A percentile compares a stretch with the other conserved stretches of the same genome.
Conservation (phyloP, 2,888 invertebrate genomes). For the Gymnoscelis rufifasciata region DNA sequence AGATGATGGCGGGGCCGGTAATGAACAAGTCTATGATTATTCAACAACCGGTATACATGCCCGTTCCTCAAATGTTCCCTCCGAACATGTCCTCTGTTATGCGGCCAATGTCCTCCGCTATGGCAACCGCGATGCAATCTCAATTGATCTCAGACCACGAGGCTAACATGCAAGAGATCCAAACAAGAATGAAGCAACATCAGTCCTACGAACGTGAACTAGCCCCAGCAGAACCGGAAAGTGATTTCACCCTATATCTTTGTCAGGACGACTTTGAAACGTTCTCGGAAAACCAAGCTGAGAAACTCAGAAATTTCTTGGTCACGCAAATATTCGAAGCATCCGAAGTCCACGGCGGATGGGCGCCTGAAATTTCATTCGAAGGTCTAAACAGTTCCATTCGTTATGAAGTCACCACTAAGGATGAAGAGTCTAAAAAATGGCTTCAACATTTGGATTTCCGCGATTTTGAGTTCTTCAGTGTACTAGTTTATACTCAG, state of each 20-base stretch:
- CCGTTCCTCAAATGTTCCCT: slow-evolving; percentile 3
- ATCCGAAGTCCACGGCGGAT: slow-evolving; percentile 39
- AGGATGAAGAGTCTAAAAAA: slow-evolving; percentile 48
- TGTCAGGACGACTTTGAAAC: slow-evolving; percentile 63
- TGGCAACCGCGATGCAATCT: slow-evolving; percentile 1
- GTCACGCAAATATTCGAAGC: slow-evolving; percentile 48
- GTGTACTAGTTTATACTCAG: slow-evolving; percentile 58
- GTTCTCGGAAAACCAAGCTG: slow-evolving; percentile 45
- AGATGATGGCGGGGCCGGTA: slow-evolving; percentile 2
- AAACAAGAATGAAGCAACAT: background rate
- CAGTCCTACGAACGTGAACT: background rate
- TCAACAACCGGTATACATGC: slow-evolving; percentile 15
- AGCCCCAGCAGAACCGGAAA: background rate
- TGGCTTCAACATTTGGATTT: slow-evolving; percentile 62
- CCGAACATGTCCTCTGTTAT: background rate
- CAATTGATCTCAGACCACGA: background rate
- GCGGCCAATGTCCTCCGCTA: background rate
- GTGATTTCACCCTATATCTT: slow-evolving; percentile 45
- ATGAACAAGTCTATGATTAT: slow-evolving; percentile 19
- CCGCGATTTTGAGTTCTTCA: slow-evolving; percentile 45
- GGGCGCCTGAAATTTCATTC: slow-evolving; percentile 53
- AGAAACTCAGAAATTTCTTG: slow-evolving; percentile 49
- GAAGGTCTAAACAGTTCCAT: slow-evolving; percentile 53
- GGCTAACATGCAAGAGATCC: slow-evolving; percentile 3
- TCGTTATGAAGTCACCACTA: slow-evolving; percentile 56